Evolutionary conservation across 2,797 vertebrate species (phyloP), one percentile per base, ranked within the genome.

Genomic region (Hippopotamyrus pictus): DNA sequence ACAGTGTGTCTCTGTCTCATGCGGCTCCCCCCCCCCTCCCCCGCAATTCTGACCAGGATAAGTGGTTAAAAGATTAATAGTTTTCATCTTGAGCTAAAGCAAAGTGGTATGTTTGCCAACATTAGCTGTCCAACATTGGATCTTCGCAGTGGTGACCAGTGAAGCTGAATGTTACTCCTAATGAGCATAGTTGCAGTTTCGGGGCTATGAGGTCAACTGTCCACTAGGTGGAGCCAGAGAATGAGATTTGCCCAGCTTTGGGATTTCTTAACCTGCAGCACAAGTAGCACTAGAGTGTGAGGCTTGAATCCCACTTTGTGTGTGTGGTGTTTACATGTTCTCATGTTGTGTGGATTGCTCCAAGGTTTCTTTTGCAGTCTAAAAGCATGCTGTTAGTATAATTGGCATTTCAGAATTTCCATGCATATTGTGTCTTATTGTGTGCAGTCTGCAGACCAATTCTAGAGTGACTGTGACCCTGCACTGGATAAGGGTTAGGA

Each of bases 211-310:
- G 83, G 85, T 44, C 79, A 89, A 92, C 86, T 90, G 89, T 91
- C 89, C 95, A 94, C 93, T 92, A 95, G 95, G 73, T 95, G 95
- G 96, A 92, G 90, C 92, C 73, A 41, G 93, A 94, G 93, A 91
- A 84, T 89, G 91, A 87, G 2, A 76, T 44, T 44, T 48, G 33
- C 33, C 46, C 17, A 53, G n/a, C 50, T 84, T 65, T 22, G 8
- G 17, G 17, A 44, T 62, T 53, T 54, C 48, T 86, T 86, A 14
- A 51, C 3, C 11, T 8, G 46, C 44, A 69, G 65, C 11, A 44
- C 1, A 3, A 65, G 9, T 65, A 65, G 59, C 22, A 65, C 22
- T 3, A 1, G 25, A 4, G 62, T 6, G 25, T 69, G 65, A 1
- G 4, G 29, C 65, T 69, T 14, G 65, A 69, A 33, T 33, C 65